Evolutionary conservation across 2,113 vertebrate species (phyloP).

Genomic region (Pao palembangensis): DNA sequence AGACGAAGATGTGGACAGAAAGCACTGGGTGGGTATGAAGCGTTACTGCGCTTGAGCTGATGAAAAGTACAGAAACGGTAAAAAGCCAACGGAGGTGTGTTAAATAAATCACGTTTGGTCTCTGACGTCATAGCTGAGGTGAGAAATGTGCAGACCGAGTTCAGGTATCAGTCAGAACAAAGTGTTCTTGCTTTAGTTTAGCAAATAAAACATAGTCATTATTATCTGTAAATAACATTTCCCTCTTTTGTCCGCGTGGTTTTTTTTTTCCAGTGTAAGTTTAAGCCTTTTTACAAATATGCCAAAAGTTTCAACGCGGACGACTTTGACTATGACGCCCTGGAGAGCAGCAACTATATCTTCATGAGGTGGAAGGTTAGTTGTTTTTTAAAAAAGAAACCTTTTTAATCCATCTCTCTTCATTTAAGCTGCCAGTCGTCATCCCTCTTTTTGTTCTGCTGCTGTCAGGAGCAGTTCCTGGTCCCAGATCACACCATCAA

Average conservation of each 20-base stretch:
- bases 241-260: background rate
- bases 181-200: too few relatives aligned
- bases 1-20: slow-evolving; percentile 96
- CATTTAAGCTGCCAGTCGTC: background rate
- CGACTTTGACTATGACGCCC: slow-evolving; percentile 92
- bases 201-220: too few relatives aligned
- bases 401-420: background rate
- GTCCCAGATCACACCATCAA: slow-evolving; percentile 99
- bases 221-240: background rate
- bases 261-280: slow-evolving; percentile 88
- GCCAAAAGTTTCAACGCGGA: slow-evolving; percentile 97
- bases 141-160: too few relatives aligned
- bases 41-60: background rate
- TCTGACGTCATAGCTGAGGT: too few relatives aligned
- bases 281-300: slow-evolving; percentile 96
- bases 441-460: background rate
- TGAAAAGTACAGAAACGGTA: background rate
- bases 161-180: too few relatives aligned
- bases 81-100: background rate
- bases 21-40: slow-evolving; percentile 95
- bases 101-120: too few relatives aligned
- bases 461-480: slow-evolving; percentile 88
- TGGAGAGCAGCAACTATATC: slow-evolving; percentile 93
- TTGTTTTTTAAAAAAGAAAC: background rate
- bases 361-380: slow-evolving; percentile 99